Evolutionary conservation across 2,888 invertebrate genomes (phyloP), one percentile per base, ranked within the genome.

Genomic region (Limenitis camilla): DNA sequence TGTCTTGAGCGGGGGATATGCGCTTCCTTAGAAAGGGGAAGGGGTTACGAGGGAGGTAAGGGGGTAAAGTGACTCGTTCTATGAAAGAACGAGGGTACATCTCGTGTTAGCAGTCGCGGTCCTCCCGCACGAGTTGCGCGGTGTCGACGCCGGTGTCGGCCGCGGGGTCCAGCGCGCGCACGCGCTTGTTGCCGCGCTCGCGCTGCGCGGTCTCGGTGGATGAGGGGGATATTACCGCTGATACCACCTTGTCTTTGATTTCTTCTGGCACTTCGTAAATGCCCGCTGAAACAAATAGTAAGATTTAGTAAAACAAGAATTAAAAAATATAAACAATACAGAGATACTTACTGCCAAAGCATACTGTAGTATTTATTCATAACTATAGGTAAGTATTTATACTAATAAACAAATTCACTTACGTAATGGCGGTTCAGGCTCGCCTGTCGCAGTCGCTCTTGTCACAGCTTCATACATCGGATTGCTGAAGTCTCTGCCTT

Each of bases 401-500:
- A 31, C 8, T 10, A 8, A n/a, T 6, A 2, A 6, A 8, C 32
- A 10, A 11, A 10, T 6, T 42, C 36, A 81, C 83, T 78, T 35
- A 83, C 82, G 83, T 54, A 78, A 42, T 0, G 80, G 68, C 27
- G 77, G 72, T 8, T 77, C 80, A 0, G 74, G 72, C n/a, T 75
- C 75, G 1, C 69, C 75, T 33, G 72, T 68, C 35, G 70, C 72
- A 59, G 89, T 90, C 47, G 90, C 90, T 60, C 92, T 88, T 62
- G 93, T 92, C 50, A 93, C 94, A 43, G 96, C 96, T 72, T 99
- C 98, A 81, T 98, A 99, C 95, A 98, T 97, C 43, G 98, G 98
- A 87, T 99, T 99, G 71, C 96, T 94, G 88, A 99, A 99, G 82
- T 99, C 98, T 48, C 97, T 89, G 53, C 92, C 93, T 78, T 95